Percentiles rank a stretch among this genome's conserved stretches.
These are phyloP conservation scores for Syrphus vitripennis DNA, from an alignment of 2,888 invertebrate species.

Conservation along the genomic window DNA sequence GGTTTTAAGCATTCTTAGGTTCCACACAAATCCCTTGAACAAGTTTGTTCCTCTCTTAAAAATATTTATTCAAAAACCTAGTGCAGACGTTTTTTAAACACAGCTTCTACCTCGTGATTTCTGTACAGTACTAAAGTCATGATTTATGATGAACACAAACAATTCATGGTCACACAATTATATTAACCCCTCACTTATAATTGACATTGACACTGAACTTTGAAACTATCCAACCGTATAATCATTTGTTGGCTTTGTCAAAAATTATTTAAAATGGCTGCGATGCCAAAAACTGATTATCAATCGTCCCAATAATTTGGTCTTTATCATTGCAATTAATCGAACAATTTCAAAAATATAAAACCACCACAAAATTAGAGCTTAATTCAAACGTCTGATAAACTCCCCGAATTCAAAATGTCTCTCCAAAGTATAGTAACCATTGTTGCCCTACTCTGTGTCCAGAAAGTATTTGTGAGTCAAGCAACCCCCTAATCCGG, in stretches of 20 bases:
- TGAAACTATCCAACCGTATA: constrained; percentile 36
- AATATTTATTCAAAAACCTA: background rate
- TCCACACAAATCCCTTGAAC: too few species aligned
- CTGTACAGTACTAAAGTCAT: too few species aligned
- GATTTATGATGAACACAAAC: too few species aligned
- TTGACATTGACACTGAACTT: constrained; percentile 23
- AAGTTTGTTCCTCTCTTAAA: too few species aligned
- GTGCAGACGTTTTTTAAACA: too few species aligned
- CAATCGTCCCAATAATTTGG: constrained; percentile 18
- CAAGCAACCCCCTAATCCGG: background rate
- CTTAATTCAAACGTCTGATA: background rate
- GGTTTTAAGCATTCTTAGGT: too few species aligned
- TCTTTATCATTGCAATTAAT: constrained; percentile 32
- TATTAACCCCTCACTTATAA: too few species aligned
- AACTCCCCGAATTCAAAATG: constrained; percentile 11
- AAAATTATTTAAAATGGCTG: constrained; percentile 26
- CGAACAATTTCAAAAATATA: constrained; percentile 34
- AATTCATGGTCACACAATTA: too few species aligned
- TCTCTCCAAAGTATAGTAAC: background rate
- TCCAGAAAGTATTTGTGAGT: constrained; percentile 44
- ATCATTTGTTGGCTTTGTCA: constrained; percentile 8
- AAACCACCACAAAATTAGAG: background rate
- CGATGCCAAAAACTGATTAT: constrained; percentile 8
- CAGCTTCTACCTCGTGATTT: too few species aligned
- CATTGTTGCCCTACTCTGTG: constrained; percentile 15